Conservation (phyloP, 30 jellyfish, hydroid and myxozoan genomes). For the Turritopsis rubra region DNA sequence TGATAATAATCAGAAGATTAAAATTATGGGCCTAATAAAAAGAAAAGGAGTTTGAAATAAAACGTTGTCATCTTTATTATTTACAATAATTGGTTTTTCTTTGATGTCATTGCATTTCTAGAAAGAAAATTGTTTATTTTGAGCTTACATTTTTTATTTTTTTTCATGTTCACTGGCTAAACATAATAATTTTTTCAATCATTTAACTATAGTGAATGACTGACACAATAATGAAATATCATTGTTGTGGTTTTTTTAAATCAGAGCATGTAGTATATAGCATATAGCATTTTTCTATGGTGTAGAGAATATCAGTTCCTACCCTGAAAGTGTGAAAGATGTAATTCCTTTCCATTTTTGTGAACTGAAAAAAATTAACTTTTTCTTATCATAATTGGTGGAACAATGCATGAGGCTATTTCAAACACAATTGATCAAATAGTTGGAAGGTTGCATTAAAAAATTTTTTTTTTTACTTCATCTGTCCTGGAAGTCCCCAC, state of each 20-base stretch:
- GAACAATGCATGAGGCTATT: too few species aligned
- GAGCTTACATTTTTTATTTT: neutral
- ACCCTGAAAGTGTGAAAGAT: neutral
- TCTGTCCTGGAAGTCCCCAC: too few species aligned
- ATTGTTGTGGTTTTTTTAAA: neutral
- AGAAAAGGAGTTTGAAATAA: neutral
- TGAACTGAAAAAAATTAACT: too few species aligned
- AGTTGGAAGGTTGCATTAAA: too few species aligned
- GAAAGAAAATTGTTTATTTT: too few species aligned
- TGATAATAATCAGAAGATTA: neutral
- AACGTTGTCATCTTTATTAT: neutral
- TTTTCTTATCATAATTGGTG: too few species aligned
- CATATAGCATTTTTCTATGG: neutral
- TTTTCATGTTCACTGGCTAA: neutral
- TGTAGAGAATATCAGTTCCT: neutral
- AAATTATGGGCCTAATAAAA: neutral
- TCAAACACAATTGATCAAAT: too few species aligned
- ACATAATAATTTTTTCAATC: neutral
- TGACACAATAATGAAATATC: neutral
- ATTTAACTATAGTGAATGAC: neutral
- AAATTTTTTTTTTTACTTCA: too few species aligned
- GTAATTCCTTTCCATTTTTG: too few species aligned
- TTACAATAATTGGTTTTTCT: neutral
- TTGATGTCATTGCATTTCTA: neutral
- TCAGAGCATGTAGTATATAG: neutral